Evolutionary conservation across 2,797 vertebrate genomes (phyloP), one percentile per base, ranked within the genome.

Genomic region (Rhinella marina): DNA sequence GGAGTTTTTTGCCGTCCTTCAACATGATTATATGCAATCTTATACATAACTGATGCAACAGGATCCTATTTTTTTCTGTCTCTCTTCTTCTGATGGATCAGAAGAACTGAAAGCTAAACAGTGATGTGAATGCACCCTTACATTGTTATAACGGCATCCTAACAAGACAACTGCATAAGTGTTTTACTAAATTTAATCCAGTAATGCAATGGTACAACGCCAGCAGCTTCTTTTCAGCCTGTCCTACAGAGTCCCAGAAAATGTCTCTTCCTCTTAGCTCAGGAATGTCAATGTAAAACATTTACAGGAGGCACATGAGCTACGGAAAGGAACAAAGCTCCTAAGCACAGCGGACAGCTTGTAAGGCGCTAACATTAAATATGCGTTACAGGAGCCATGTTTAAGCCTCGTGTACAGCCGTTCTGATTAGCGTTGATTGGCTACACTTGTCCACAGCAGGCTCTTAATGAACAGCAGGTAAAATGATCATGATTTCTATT

Each of bases 361-460:
- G 62, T 48, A 54, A 25, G 75, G 21, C 16, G 9, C 50, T 29
- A 82, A 70, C 66, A 82, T 70, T 68, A 82, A 68, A 82, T 82
- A 82, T 80, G 27, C 50, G 57, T 80, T 32, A 17, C 27, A 61
- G 56, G 56, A 59, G 78, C 78, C 81, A 68, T 82, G 81, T 54
- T 82, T 68, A 27, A 25, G 61, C 62, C n/a, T 82, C 25, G 29
- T 52, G 48, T 70, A 80, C 64, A n/a, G 29, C n/a, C 29, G 23
- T 54, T 70, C 48, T 70, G 81, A 82, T 54, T 54, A 68, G 50
- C 11, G 16, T 64, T 82, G 50, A 54, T 29, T 82, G 64, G 64
- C 81, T 82, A 29, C 50, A 70, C 41, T 68, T 70, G 81, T 54
- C 64, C 78, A 61, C 54, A 80, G 56, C 78, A 61, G 78, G 78